Evolutionary conservation across 1,140 invertebrate species (phyloP), one percentile per base, ranked within the genome.

Genomic region (Maconellicoccus hirsutus): DNA sequence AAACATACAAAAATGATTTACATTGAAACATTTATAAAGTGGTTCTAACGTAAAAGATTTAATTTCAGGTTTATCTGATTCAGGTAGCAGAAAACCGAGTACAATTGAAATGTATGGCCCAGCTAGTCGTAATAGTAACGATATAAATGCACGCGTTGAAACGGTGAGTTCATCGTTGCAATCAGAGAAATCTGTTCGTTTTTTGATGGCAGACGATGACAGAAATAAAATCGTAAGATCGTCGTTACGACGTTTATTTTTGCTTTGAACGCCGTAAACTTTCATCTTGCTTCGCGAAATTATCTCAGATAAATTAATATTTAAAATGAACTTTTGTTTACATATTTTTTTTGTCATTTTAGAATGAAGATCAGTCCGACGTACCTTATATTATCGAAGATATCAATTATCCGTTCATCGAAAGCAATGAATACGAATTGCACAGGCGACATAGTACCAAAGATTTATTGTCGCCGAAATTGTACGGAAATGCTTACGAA

Each of bases 391-490:
- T 66, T 23, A 66, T 66, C 3, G 61, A 66, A 66, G 61, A 66
- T 66, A 66, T 66, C 19, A 66, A 66, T 23, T 66, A 66, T 66
- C 61, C 61, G 16, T 66, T 66, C 22, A 66, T 66, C 22, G 61
- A 66, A 66, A 26, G 21, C 16, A 8, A 23, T 16, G 61, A 66
- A 23, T 66, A 23, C 8, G 61, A 66, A 23, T 25, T 26, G 61
- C 61, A 66, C 6, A 52, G 42, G 42, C 42, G 42, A 16, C 42
- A 52, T 23, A 23, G 25, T 23, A 25, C 25, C 19, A 66, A 66
- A 66, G 22, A 66, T 25, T 10, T 25, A 16, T 23, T 66, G 3
- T 23, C 21, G 10, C 22, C 22, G 16, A 66, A 66, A 23, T 66
- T 25, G 10, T 25, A 25, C 21, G 25, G 25, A 66, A 25, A 23